Base-by-base conservation (phyloP, 2,888 invertebrate genomes). In the Chaetogeoica ovagalla region DNA sequence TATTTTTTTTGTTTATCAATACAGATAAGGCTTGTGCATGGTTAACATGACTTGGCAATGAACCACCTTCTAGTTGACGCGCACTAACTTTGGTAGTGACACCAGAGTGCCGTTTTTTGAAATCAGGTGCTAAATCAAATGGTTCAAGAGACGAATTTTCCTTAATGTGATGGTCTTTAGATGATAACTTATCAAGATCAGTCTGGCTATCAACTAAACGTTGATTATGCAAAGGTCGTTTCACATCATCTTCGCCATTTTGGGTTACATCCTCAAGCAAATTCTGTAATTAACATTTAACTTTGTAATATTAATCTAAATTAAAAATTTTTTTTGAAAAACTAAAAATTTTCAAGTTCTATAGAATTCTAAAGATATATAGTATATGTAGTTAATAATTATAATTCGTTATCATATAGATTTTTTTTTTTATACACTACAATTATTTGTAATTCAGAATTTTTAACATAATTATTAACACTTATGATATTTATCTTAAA, bases 11-110 rank as follows among this genome's bases (percentile, higher is more conserved):
- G 37, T 79, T 79, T 62, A 79, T 71, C 39, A 79, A 21, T 63
- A 79, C 39, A 43, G 79, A 79, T 43, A 79, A 11, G 39, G 79
- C 79, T 71, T 79, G 79, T 70, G 79, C 82, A 82, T 82, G 82
- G 84, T 89, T 89, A 81, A 90, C 89, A 86, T 89, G 89, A 81
- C 88, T 89, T 2, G 90, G 90, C 83, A 90, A 85, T 71, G 90
- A 90, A 65, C 91, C 91, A 82, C 91, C 91, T 86, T 91, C 91
- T 60, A 90, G 88, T 85, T 91, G 91, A 66, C 88, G 86, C 72
- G 89, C 88, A 82, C 82, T 84, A 43, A 82, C 82, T 74, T 82
- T 82, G 19, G 68, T 81, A 57, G 63, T 74, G 21, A 65, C 74
- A 66, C 81, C 73, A 69, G 73, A 74, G 0, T 63, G 59, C 21